These are phyloP conservation scores for Epistrophe grossulariae DNA, from an alignment of 2,888 invertebrate genomes.

Conservation along the genomic window DNA sequence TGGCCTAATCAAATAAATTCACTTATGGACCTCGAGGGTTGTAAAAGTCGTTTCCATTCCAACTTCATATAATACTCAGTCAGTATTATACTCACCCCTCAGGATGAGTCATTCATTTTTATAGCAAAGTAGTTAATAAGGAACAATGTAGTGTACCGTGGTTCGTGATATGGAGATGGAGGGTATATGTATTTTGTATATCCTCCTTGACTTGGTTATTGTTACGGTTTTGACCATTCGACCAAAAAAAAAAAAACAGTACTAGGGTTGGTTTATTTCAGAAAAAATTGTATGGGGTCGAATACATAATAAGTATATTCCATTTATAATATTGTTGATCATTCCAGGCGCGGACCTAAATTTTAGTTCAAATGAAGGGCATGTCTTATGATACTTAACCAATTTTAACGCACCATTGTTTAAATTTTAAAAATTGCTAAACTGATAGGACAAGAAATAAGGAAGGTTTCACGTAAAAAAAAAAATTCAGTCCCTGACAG, in stretches of 20 bases:
- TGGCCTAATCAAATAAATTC: slow-evolving; percentile 62
- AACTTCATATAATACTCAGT: not conserved
- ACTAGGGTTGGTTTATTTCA: not conserved
- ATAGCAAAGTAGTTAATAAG: slow-evolving; percentile 63
- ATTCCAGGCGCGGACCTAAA: not conserved
- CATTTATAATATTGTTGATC: not conserved
- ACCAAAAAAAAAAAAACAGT: slow-evolving; percentile 9
- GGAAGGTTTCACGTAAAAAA: no score
- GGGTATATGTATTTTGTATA: not conserved
- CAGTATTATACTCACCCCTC: not conserved
- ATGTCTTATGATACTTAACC: no score
- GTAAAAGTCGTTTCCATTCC: slow-evolving; percentile 22
- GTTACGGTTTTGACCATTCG: slow-evolving; percentile 49
- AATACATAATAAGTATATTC: not conserved
- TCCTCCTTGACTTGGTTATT: slow-evolving; percentile 53
- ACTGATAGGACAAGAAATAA: no score
- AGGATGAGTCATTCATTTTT: slow-evolving; percentile 66
- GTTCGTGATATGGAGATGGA: not conserved
- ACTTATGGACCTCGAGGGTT: slow-evolving; percentile 51
- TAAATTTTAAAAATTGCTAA: no score
- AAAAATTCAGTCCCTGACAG: no score
- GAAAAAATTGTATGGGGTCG: not conserved
- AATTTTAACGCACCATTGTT: no score
- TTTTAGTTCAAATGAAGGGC: not conserved
- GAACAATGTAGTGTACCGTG: slow-evolving; percentile 8